These are phyloP conservation scores for Acronicta alni DNA, from an alignment of 2,888 invertebrate genomes.

Conservation along the genomic window DNA sequence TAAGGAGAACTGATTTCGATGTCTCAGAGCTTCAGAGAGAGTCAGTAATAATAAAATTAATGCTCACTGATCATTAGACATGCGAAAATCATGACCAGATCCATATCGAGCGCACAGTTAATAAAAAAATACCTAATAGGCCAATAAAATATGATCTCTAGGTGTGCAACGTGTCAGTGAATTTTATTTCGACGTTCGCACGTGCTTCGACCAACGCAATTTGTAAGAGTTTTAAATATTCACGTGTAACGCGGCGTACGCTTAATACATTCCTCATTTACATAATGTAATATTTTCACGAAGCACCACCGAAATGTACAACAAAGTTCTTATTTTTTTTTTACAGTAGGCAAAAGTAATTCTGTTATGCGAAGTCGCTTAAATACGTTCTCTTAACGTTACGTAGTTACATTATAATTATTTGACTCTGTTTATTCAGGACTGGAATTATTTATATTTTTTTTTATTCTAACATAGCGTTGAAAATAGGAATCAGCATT, in stretches of 20 bases:
- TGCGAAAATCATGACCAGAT: no score
- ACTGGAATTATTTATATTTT: conserved; percentile 45
- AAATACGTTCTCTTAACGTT: conserved; percentile 19
- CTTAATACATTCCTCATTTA: conserved; percentile 80
- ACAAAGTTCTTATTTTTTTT: conserved; percentile 63
- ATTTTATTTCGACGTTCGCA: conserved; percentile 65
- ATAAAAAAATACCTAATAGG: not conserved
- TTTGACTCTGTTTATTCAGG: conserved; percentile 52
- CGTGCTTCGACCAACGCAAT: conserved; percentile 70
- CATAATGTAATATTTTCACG: conserved; percentile 79
- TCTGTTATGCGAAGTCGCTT: conserved; percentile 25
- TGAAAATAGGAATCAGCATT: conserved; percentile 16
- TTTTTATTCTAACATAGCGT: conserved; percentile 37
- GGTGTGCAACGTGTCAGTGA: conserved; percentile 63
- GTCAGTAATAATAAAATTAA: no score
- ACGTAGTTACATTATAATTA: conserved; percentile 27
- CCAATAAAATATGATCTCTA: conserved; percentile 62
- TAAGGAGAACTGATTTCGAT: no score
- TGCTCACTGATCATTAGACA: no score
- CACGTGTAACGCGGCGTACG: conserved; percentile 75
- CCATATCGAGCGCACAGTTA: no score
- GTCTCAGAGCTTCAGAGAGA: no score
- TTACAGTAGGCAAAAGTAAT: conserved; percentile 35
- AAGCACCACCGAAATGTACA: conserved; percentile 66
- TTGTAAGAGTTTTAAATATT: conserved; percentile 81